Conservation (phyloP, 2,888 invertebrate species). For the Ctena decussata region DNA sequence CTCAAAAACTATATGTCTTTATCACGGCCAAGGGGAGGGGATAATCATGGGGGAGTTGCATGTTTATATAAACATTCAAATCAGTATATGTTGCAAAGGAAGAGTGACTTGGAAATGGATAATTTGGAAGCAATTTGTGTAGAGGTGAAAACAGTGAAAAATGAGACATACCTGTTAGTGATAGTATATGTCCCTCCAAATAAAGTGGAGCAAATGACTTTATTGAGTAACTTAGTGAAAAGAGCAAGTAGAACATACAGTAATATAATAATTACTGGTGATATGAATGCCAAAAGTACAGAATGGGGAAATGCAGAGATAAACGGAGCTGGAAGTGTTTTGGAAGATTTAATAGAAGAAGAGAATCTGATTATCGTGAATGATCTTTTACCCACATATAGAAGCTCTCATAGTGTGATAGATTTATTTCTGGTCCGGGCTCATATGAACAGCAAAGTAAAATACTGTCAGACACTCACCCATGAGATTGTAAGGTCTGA, state of each 20-base stretch:
- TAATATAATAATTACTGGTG: constrained; percentile 5
- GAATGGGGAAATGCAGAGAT: constrained; percentile 9
- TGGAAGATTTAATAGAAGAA: no score
- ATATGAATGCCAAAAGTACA: no score
- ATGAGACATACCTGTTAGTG: neutral
- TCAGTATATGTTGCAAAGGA: neutral
- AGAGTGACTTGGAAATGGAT: neutral
- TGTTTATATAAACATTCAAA: neutral
- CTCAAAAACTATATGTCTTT: no score
- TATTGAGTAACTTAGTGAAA: neutral
- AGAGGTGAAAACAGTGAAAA: neutral
- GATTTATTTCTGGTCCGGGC: constrained; percentile 12
- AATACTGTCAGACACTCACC: constrained; percentile 17
- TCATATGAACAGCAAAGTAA: neutral
- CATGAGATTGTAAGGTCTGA: constrained; percentile 26
- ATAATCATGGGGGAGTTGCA: constrained; percentile 3
- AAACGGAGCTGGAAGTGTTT: constrained; percentile 12
- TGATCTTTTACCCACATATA: neutral
- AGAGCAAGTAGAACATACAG: no score
- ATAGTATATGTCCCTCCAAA: neutral
- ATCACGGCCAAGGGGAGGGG: no score
- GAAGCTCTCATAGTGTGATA: constrained; percentile 25
- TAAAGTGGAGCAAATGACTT: constrained; percentile 8
- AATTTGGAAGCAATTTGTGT: constrained; percentile 14
- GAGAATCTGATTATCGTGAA: neutral